Base-by-base conservation (phyloP, 1,140 invertebrate genomes). In the Pachyrhynchus sulphureomaculatus region DNA sequence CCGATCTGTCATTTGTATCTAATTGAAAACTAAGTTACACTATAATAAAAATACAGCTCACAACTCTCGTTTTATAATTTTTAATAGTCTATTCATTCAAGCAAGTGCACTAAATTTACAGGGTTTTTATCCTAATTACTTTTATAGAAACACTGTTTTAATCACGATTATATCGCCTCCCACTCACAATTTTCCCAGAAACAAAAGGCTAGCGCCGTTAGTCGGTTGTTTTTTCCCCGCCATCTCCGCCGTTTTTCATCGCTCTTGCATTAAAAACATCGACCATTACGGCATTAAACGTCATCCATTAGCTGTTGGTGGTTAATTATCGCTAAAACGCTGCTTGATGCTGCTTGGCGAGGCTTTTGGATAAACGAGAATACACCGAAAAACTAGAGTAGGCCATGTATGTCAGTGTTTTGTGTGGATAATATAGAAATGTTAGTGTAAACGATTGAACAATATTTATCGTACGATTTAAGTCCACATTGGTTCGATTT, bases 221-320 rank as follows among this genome's bases (percentile, higher is more conserved):
- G 24, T 33, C 13, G 32, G 36, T 54, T 54, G 51, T 54, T 54
- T 54, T 54, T 54, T 18, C n/a, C 24, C 51, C 36, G 51, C 51
- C 37, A 41, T 26, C 53, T 48, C 45, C 10, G 13, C 41, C 53
- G 53, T 56, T 56, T 56, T 56, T 45, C 53, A 56, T 56, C 26
- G 41, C 29, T 36, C 20, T 56, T 26, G 53, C 41, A 54, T 54
- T 54, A 54, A 54, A 54, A 54, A 54, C 37, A 36, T 54, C 51
- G 51, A 36, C 51, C 51, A 54, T 54, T 54, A 56, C 17, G 41
- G 39, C 53, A 56, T 56, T 56, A 56, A 56, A 56, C 39, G 53
- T 56, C 53, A 45, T 56, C 53, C 53, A 56, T 56, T 56, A 56
- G 53, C 53, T 29, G 24, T 56, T 45, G 53, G 53, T 56, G 53